Evolutionary conservation across 53 echinoderm and acorn worm species (phyloP), one percentile per base, ranked within the genome.

Genomic region (Echinometra lucunter): DNA sequence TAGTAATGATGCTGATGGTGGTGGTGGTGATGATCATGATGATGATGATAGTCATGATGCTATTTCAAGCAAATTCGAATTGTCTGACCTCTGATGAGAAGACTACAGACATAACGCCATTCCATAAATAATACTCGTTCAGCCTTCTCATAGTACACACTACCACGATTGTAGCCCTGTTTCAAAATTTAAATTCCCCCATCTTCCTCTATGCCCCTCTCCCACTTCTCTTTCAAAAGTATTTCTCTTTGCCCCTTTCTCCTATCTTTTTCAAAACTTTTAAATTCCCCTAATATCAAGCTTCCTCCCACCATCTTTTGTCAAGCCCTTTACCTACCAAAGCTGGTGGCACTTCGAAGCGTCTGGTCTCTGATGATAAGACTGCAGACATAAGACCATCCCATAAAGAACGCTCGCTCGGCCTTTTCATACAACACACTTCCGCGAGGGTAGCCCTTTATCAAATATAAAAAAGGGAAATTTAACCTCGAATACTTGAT

Each of bases 321-420:
- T n/a, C 28, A 0, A 18, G 63, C 37, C 85, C 0, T 40, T 78
- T 96, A n/a, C n/a, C n/a, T 92, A 97, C 98, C 98, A 96, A 98
- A 98, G 72, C 98, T 98, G 34, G 96, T 96, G 34, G 98, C 98
- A 95, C 98, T 98, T 37, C 98, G 94, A 0, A 98, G 97, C 60
- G 98, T 98, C 88, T 98, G 98, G 90, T 98, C 98, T 47, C 97
- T 66, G 45, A 98, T 97, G 74, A 98, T 94, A 37, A 98, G 96
- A 70, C 97, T 95, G n/a, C 97, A 97, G 93, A 97, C 88, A 45
- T 97, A 97, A 12, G 95, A 95, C 95, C 97, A 97, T 66, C 97
- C 97, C 44, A 97, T 91, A 30, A 97, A 87, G 63, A 98, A 97
- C 66, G 95, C 80, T 69, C 96, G 58, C 94, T 96, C 94, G 2